Evolutionary conservation across 35 echinoderm and acorn worm genomes (phyloP).

Genomic region (Anneissia japonica): DNA sequence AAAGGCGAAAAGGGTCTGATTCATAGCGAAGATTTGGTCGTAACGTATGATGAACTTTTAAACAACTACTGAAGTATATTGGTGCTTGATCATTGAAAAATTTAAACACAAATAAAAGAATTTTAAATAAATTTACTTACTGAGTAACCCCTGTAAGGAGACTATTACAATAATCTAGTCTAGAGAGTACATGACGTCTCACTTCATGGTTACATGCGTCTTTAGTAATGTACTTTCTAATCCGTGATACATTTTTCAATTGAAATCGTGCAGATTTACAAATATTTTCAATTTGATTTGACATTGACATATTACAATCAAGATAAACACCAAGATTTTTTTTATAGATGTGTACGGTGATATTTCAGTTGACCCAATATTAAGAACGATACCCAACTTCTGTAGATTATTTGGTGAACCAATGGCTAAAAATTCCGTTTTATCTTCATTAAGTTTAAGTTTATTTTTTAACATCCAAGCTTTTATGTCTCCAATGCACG

Average conservation of each 20-base stretch:
- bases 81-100: no score
- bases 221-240: no score
- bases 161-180: no score
- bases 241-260: conserved; percentile 23
- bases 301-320: conserved; percentile 42
- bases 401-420: not conserved
- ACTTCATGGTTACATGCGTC: no score
- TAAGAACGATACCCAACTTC: not conserved
- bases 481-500: conserved; percentile 20
- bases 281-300: not conserved
- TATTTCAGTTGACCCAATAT: not conserved
- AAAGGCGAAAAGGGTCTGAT: no score
- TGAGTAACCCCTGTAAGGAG: no score
- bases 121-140: no score
- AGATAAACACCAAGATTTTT: conserved; percentile 38
- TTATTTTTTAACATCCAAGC: conserved; percentile 13
- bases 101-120: no score
- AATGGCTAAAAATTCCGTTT: conserved; percentile 28
- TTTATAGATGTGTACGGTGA: conserved; percentile 15
- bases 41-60: no score
- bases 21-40: no score
- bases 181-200: no score
- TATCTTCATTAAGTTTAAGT: conserved; percentile 44
- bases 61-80: no score
- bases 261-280: conserved; percentile 14